Evolutionary conservation across 2,888 invertebrate species (phyloP).

Genomic region (Epirrhoe tristata): DNA sequence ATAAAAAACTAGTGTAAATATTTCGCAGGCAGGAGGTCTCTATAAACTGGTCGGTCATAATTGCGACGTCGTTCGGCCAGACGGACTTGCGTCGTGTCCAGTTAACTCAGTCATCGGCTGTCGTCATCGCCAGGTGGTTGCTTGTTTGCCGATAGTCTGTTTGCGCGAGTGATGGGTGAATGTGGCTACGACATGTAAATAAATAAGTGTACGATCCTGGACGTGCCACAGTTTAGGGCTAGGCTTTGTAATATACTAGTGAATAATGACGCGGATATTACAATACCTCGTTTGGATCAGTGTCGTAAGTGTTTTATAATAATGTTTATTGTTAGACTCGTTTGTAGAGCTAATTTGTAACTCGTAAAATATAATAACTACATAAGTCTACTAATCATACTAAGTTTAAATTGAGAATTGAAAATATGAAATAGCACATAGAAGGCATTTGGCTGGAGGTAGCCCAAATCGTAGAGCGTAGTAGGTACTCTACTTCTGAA

Average conservation of each 20-base stretch:
- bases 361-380: constrained; percentile 13
- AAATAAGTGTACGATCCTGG: constrained; percentile 49
- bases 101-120: constrained; percentile 50
- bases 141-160: constrained; percentile 55
- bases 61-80: constrained; percentile 45
- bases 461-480: not conserved
- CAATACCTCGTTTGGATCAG: constrained; percentile 59
- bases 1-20: constrained; percentile 9
- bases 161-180: constrained; percentile 46
- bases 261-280: constrained; percentile 64
- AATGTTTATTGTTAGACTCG: constrained; percentile 8
- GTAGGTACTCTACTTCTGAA: not conserved
- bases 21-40: constrained; percentile 45
- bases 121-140: constrained; percentile 53
- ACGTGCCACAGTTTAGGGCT: constrained; percentile 52
- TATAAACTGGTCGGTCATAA: constrained; percentile 44
- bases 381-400: too few relatives aligned
- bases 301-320: constrained; percentile 58
- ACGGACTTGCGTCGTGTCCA: constrained; percentile 23
- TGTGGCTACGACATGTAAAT: constrained; percentile 59
- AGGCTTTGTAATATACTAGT: constrained; percentile 40
- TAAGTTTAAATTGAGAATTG: too few relatives aligned
- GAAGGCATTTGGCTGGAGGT: not conserved
- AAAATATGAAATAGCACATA: not conserved
- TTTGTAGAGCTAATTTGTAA: constrained; percentile 16